Evolutionary conservation across 2,888 invertebrate species (phyloP).

Genomic region (Nipponacmea schrenckii): DNA sequence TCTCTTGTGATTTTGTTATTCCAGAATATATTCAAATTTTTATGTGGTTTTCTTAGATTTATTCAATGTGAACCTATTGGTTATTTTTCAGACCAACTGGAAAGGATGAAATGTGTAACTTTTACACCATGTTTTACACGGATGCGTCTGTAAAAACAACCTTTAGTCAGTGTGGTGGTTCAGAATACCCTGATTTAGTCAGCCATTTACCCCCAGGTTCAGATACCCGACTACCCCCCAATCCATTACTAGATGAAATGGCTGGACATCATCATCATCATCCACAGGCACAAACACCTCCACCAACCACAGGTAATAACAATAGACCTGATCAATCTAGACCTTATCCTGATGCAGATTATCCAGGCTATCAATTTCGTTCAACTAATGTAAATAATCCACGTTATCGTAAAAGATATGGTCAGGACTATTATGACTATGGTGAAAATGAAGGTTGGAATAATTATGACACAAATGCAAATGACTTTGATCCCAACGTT

Average conservation of each 20-base stretch:
- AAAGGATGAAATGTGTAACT: slow-evolving; percentile 69
- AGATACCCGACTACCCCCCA: slow-evolving; percentile 69
- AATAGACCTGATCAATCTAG: neutral
- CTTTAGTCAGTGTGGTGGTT: slow-evolving; percentile 42
- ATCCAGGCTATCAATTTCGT: slow-evolving; percentile 13
- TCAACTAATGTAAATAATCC: slow-evolving; percentile 6
- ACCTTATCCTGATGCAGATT: slow-evolving; percentile 11
- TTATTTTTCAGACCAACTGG: slow-evolving; percentile 53
- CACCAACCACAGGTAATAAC: slow-evolving; percentile 15
- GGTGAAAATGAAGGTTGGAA: slow-evolving; percentile 3
- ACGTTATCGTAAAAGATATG: slow-evolving; percentile 13
- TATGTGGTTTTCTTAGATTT: too few relatives aligned
- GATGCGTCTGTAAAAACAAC: slow-evolving; percentile 38
- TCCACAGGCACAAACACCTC: neutral
- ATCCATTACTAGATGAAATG: slow-evolving; percentile 64
- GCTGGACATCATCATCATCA: slow-evolving; percentile 50
- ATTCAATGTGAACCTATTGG: too few relatives aligned
- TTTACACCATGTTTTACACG: slow-evolving; percentile 68
- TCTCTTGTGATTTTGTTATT: too few relatives aligned
- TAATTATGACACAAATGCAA: neutral
- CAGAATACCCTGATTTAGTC: slow-evolving; percentile 49
- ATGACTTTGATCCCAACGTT: neutral
- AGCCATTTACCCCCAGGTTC: slow-evolving; percentile 65
- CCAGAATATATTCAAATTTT: too few relatives aligned
- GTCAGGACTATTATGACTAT: slow-evolving; percentile 17